These are phyloP conservation scores for Callipepla squamata DNA, from an alignment of 2,113 vertebrate genomes.

Conservation along the genomic window DNA sequence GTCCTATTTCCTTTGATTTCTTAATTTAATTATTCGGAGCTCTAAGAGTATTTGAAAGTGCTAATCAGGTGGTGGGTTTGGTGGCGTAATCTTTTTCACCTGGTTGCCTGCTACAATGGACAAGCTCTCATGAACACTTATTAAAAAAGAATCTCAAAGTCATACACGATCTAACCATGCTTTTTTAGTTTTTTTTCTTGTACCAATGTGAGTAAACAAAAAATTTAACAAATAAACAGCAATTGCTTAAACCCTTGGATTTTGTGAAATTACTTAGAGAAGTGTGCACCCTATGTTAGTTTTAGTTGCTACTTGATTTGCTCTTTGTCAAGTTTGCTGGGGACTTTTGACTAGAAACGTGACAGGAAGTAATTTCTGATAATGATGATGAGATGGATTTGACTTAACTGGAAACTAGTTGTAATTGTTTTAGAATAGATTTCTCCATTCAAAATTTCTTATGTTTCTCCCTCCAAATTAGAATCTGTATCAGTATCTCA, in stretches of 20 bases:
- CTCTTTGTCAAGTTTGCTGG: background rate
- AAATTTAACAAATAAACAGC: background rate
- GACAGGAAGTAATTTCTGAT: background rate
- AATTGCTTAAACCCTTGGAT: background rate
- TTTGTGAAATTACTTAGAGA: background rate
- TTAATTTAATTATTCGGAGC: background rate
- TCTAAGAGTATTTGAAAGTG: background rate
- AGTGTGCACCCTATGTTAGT: background rate
- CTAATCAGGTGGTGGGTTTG: background rate
- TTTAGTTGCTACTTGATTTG: background rate
- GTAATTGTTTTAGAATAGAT: background rate
- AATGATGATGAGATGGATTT: background rate
- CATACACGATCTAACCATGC: background rate
- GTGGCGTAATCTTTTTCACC: background rate
- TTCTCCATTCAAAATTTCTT: background rate
- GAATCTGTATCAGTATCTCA: background rate
- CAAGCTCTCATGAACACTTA: background rate
- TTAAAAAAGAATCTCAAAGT: background rate
- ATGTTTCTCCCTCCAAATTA: background rate
- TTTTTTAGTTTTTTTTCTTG: background rate
- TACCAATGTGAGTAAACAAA: rapidly evolving
- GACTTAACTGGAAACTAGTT: background rate
- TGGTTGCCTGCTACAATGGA: background rate
- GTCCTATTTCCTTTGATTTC: background rate
- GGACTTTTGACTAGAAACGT: background rate